Base-by-base conservation (phyloP, 2,113 vertebrate genomes). In the Synchiropus splendidus region DNA sequence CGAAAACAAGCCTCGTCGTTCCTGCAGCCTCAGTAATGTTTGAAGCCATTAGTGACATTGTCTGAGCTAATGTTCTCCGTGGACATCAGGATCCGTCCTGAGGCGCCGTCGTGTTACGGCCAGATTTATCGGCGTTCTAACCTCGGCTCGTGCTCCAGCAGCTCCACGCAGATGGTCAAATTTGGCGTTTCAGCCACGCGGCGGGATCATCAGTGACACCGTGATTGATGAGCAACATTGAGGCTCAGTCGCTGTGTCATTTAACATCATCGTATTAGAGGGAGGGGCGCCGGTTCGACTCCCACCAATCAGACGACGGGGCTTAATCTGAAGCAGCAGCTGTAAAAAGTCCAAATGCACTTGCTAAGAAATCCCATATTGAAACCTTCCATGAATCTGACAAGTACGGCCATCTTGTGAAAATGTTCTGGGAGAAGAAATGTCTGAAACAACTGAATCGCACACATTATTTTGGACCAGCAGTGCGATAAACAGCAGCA, bases 201-300 rank as follows among this genome's bases (percentile, higher is more conserved):
- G 53, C 49, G 16, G 46, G 15, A 53, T 18, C 37, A 43, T 44
- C 40, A 16, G 35, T 31, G 17, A 12, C 40, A 39, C 35, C 16
- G 58, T 69, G 71, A 70, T 59, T 72, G 61, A 78, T 67, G 58
- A 63, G 44, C 39, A 18, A 54, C 47, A 15, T 16, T 18, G 47
- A 13, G 57, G 41, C 48, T 64, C 58, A 71, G 70, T 71, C 69
- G 70, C 70, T 59, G 67, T 69, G 70, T 57, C 54, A 44, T 54
- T 50, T 46, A 42, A 6, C 31, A 45, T 55, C 58, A 35, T 54
- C 58, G 42, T 42, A 1, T 2, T 0, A 12, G 45, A 14, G 53
- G 72, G 69, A 61, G 69, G 61, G 51, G 54, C 38, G 1, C 3
- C 6, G 12, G 27, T 42, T 12, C 52, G 48, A 39, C 48, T 27